phyloP scores from a whole-genome alignment of 2,113 vertebrate species.

The Benthochromis sp. region DNA sequence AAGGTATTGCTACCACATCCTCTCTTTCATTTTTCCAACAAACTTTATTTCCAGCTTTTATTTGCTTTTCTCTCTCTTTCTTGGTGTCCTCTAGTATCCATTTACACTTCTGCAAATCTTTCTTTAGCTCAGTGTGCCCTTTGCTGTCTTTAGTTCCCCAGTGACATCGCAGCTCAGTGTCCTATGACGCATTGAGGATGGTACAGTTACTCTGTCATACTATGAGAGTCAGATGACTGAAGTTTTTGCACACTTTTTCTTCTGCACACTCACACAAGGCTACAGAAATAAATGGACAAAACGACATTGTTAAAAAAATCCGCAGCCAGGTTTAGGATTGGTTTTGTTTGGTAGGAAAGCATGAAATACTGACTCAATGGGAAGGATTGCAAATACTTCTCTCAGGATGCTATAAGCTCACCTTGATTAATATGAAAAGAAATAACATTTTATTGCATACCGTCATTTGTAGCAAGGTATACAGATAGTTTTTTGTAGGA shows the following conservation, averaged over 20 bases:
- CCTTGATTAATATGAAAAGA: not conserved
- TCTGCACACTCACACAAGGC: not conserved
- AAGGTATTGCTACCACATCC: not conserved
- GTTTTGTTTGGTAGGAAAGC: not conserved
- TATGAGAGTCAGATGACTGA: not conserved
- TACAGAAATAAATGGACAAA: not conserved
- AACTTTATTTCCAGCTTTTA: not conserved
- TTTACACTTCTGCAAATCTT: not conserved
- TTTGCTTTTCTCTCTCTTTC: not conserved
- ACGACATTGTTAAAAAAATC: not conserved
- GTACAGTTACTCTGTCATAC: not conserved
- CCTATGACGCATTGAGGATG: not conserved
- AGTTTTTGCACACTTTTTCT: not conserved
- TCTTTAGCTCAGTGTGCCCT: not conserved
- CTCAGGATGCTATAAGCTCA: not conserved
- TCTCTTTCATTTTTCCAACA: not conserved
- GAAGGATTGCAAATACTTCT: not conserved
- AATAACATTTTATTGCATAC: not conserved
- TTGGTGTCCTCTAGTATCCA: not conserved
- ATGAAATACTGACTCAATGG: not conserved
- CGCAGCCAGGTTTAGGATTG: not conserved
- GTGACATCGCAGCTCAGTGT: slow-evolving; percentile 22
- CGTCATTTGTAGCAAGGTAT: not conserved
- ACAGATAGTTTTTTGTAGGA: not conserved
- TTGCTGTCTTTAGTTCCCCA: not conserved